Evolutionary conservation across 2,113 vertebrate genomes (phyloP).

Genomic region (Miniopterus natalensis): DNA sequence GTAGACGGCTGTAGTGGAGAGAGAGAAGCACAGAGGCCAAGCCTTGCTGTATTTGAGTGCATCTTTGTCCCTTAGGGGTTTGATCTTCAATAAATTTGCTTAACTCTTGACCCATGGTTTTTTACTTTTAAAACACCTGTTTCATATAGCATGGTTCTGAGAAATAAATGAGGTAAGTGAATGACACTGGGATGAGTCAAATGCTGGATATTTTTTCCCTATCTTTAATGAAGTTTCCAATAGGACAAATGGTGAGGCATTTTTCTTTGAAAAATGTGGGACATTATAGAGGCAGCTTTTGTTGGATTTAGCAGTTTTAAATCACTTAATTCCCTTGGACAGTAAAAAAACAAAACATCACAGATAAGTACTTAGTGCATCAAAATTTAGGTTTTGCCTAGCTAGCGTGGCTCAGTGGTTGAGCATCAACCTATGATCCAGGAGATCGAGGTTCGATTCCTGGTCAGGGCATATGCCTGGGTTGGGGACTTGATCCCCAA

Average conservation of each 20-base stretch:
- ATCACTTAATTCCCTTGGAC: neutral
- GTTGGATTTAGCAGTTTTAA: neutral
- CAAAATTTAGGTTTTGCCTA: neutral
- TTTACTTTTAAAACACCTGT: neutral
- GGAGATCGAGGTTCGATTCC: too few species aligned
- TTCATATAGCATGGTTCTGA: neutral
- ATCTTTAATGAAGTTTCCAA: neutral
- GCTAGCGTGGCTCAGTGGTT: too few species aligned
- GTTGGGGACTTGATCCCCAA: too few species aligned
- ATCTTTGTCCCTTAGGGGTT: neutral
- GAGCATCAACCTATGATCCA: too few species aligned
- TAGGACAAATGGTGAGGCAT: neutral
- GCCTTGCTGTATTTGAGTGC: neutral
- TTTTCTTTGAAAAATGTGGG: neutral
- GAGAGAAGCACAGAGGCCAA: neutral
- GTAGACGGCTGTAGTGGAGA: neutral
- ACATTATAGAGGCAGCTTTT: neutral
- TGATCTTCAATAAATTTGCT: neutral
- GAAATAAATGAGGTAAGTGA: neutral
- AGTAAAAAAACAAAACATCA: neutral
- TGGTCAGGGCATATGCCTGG: too few species aligned
- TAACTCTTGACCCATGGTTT: neutral
- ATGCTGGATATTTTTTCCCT: neutral
- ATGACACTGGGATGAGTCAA: rapidly evolving
- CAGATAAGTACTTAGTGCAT: neutral